Evolutionary conservation across 2,113 vertebrate genomes (phyloP).

Genomic region (Trinectes maculatus): DNA sequence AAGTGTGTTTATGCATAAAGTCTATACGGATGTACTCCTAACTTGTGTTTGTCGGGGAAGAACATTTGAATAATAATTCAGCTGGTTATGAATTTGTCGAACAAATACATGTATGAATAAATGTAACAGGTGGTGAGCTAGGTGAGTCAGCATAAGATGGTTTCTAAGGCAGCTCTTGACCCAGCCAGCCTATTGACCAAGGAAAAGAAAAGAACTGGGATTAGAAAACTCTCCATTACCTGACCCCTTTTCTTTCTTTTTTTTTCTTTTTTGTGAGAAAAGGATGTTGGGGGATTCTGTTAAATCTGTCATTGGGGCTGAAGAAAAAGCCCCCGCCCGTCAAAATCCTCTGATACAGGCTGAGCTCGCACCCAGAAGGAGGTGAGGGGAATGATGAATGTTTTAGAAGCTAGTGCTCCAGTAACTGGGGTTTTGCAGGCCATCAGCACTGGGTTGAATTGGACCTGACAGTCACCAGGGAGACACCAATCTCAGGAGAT

Average conservation of each 20-base stretch:
- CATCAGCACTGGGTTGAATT: conserved; percentile 63
- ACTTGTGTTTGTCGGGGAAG: too few relatives aligned
- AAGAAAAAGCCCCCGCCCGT: conserved; percentile 42
- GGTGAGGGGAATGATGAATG: conserved; percentile 67
- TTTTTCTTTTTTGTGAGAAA: too few relatives aligned
- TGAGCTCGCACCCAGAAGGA: conserved; percentile 49
- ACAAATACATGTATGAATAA: too few relatives aligned
- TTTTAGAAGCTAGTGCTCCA: conserved; percentile 59
- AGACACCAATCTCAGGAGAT: conserved; percentile 61
- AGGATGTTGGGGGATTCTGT: not conserved
- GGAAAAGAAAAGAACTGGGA: conserved; percentile 41
- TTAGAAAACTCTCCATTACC: conserved; percentile 41
- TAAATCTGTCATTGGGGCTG: conserved; percentile 38
- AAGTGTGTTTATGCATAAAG: too few relatives aligned
- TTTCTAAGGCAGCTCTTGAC: conserved; percentile 22
- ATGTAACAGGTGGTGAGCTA: too few relatives aligned
- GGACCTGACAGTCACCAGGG: conserved; percentile 69
- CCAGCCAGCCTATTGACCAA: conserved; percentile 37
- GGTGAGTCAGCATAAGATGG: conserved; percentile 6
- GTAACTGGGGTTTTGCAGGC: conserved; percentile 66
- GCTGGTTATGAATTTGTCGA: too few relatives aligned
- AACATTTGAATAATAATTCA: too few relatives aligned
- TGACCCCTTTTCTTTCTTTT: conserved; percentile 26
- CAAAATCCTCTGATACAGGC: conserved; percentile 48
- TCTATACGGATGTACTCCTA: too few relatives aligned